A percentile compares a stretch with the other conserved stretches of the same genome.
Evolutionary conservation across 1,140 invertebrate genomes (phyloP).

Genomic region (Drosophila insularis): DNA sequence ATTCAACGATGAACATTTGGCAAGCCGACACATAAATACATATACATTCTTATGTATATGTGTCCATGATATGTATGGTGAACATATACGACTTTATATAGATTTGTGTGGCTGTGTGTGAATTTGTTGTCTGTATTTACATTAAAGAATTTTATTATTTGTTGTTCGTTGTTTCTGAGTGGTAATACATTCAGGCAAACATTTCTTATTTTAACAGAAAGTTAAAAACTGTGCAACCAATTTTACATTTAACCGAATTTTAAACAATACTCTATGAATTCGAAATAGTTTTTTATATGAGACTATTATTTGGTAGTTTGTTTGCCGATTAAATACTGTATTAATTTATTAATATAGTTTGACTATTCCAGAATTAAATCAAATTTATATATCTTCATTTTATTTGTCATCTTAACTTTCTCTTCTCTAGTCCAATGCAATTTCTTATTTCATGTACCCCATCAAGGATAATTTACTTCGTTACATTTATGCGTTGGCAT

Average conservation of each 20-base stretch:
- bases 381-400: too few relatives aligned
- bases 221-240: constrained; percentile 30
- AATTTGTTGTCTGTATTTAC: constrained; percentile 50
- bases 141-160: constrained; percentile 71
- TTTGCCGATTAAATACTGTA: too few relatives aligned
- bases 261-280: constrained; percentile 19
- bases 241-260: not conserved
- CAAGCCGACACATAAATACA: constrained; percentile 29
- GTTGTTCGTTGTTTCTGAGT: constrained; percentile 44
- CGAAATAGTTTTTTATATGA: too few relatives aligned
- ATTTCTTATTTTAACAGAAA: constrained; percentile 71
- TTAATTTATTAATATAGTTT: too few relatives aligned
- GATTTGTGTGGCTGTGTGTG: constrained; percentile 36
- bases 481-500: constrained; percentile 45
- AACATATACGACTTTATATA: not conserved
- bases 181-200: constrained; percentile 56
- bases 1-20: constrained; percentile 38
- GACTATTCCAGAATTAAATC: too few relatives aligned
- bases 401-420: too few relatives aligned
- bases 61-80: constrained; percentile 17
- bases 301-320: too few relatives aligned
- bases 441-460: not conserved
- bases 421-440: not conserved
- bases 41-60: constrained; percentile 32
- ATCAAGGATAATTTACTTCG: constrained; percentile 3